Evolutionary conservation across 2,113 vertebrate species (phyloP), one percentile per base, ranked within the genome.

Genomic region (Cygnus atratus): DNA sequence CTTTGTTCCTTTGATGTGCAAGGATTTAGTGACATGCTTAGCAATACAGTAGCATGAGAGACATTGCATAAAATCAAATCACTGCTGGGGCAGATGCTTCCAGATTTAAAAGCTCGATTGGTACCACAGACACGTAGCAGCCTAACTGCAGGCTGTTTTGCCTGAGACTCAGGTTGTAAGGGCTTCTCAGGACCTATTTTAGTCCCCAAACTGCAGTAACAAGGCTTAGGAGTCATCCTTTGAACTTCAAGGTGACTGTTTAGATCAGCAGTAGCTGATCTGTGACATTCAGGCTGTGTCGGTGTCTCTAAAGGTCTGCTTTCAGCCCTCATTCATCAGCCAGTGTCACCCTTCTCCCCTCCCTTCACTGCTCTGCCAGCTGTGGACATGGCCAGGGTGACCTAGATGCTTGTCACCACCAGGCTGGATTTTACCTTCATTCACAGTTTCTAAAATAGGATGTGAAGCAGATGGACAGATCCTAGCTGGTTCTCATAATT

Each of bases 1-100:
- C 86, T 95, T 91, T 55, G 54, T 82, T 96, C 93, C 95, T 96
- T 96, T 97, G 95, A 96, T 95, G 92, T 96, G 90, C 86, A 84
- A 95, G 92, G 93, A 93, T 96, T 96, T 97, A 97, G 92, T 82
- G 90, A 87, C 95, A 88, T 82, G 92, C 96, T 94, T 84, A 81
- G 86, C 54, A 91, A 88, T 87, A 90, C 41, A 0, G 65, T 79
- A 92, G 90, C 92, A 89, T 76, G 86, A 97, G 86, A 96, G 84
- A 92, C 75, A 20, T 84, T 96, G 88, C 92, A 95, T 91, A 96
- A 96, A 97, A 96, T 95, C 93, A 94, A 92, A 94, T 96, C 90
- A 89, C 76, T 93, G 54, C 84, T 89, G 80, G 90, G 92, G 73
- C 93, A 96, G 92, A 96, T 94, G 85, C 44, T 94, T 93, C 66